phyloP scores from a whole-genome alignment of 2,797 vertebrate species.

The Micropoecilia bifurca region DNA sequence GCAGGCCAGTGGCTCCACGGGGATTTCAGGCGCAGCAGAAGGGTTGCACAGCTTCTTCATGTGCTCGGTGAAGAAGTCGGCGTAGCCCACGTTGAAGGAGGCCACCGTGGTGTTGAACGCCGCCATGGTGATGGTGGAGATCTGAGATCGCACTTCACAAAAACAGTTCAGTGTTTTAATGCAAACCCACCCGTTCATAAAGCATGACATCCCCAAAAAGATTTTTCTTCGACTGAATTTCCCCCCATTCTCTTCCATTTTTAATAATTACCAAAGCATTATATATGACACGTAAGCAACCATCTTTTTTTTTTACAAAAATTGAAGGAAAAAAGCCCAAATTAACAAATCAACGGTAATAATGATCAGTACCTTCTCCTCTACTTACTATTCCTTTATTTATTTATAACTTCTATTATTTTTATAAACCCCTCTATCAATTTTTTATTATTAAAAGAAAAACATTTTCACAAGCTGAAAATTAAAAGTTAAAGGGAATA shows the following conservation, averaged over 20 bases:
- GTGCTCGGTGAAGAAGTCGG: constrained; percentile 98
- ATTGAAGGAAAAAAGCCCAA: not conserved
- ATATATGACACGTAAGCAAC: not conserved
- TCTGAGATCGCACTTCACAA: constrained; percentile 92
- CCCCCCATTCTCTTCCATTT: not conserved
- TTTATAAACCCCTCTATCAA: no score
- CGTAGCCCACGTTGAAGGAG: constrained; percentile 97
- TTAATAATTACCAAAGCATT: not conserved
- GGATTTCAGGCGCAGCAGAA: constrained; percentile 89
- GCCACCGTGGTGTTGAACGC: constrained; percentile 98
- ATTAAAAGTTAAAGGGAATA: not conserved
- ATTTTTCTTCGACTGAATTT: not conserved
- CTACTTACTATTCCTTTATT: no score
- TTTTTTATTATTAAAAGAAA: not conserved
- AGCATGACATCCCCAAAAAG: not conserved
- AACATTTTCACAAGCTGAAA: not conserved
- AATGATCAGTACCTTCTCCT: not conserved
- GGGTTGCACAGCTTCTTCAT: constrained; percentile 98
- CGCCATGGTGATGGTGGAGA: constrained; percentile 98
- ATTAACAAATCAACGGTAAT: not conserved
- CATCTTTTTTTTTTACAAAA: not conserved
- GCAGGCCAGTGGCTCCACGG: constrained; percentile 92
- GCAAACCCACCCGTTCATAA: not conserved
- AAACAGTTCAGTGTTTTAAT: not conserved
- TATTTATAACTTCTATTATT: no score